Evolutionary conservation across 2,888 invertebrate genomes (phyloP), one percentile per base, ranked within the genome.

Genomic region (Iphiclides podalirius): DNA sequence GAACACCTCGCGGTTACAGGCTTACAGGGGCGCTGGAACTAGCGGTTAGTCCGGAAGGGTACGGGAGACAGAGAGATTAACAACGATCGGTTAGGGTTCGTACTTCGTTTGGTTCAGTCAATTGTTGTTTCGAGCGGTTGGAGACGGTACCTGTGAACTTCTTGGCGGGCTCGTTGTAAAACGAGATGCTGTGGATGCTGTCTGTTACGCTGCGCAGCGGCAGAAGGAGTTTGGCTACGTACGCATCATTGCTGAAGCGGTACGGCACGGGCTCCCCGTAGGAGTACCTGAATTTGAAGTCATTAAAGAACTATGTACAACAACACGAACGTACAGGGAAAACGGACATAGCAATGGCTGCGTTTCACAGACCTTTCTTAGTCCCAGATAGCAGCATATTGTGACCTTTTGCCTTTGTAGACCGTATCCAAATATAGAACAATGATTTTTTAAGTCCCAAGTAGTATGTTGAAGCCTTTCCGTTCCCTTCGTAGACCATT

Each of bases 191-290:
- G 61, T 91, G 90, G 53, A 93, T 90, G 62, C 92, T 90, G 65
- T 91, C 90, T 55, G 89, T 84, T 48, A 92, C 90, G 68, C 90
- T 91, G 59, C 92, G 91, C 48, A 91, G 84, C 1, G 94, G 93
- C 62, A 92, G 83, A 54, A 94, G 79, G 57, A 95, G 85, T 61
- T 92, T 92, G 48, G 92, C 90, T 55, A 95, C 89, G 82, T 95
- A 95, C 51, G 94, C 92, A 66, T 95, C 94, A 70, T 91, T 91
- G 71, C 87, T 87, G 73, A 92, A 90, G 70, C 92, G 91, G 70
- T 91, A 91, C 39, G 92, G 91, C 38, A 91, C 63, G 38, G 86
- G 84, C 63, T 87, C 87, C 44, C 85, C 85, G 58, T 87, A 79
- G 42, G 77, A 75, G 61, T 93, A 91, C 70, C 92, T 92, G 79